Percentiles rank a stretch among this genome's conserved stretches.
Conservation (phyloP, 92 coral and sea anemone genomes). For the Chrysogorgia sp. region DNA sequence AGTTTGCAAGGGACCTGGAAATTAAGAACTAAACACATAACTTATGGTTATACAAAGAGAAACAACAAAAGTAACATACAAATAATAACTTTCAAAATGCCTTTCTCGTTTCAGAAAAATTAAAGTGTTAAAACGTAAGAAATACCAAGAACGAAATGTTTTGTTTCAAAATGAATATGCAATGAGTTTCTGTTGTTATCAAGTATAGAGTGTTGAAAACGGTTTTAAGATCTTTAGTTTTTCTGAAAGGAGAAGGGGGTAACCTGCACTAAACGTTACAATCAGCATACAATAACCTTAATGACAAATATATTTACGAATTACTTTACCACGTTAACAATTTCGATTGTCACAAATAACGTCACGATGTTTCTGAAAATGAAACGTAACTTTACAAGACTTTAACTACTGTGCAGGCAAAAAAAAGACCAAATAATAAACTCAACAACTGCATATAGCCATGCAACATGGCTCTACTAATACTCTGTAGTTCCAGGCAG, state of each 20-base stretch:
- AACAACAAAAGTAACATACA: neutral
- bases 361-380: neutral
- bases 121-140: neutral
- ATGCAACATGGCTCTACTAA: neutral
- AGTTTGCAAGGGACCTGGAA: neutral
- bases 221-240: too few species aligned
- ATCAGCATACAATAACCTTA: neutral
- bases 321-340: neutral
- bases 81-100: neutral
- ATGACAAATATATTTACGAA: neutral
- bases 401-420: neutral
- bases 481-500: constrained; percentile 35
- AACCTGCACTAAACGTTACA: constrained; percentile 1
- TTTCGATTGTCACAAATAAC: neutral
- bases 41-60: neutral
- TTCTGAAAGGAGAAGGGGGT: neutral
- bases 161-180: too few species aligned
- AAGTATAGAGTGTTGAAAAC: too few species aligned
- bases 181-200: too few species aligned
- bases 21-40: neutral
- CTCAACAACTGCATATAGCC: constrained; percentile 10
- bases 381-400: neutral
- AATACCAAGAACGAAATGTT: neutral
- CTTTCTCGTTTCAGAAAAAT: neutral
- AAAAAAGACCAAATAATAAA: neutral